Evolutionary conservation across 2,888 invertebrate genomes (phyloP).

Genomic region (Agriopis leucophaearia): DNA sequence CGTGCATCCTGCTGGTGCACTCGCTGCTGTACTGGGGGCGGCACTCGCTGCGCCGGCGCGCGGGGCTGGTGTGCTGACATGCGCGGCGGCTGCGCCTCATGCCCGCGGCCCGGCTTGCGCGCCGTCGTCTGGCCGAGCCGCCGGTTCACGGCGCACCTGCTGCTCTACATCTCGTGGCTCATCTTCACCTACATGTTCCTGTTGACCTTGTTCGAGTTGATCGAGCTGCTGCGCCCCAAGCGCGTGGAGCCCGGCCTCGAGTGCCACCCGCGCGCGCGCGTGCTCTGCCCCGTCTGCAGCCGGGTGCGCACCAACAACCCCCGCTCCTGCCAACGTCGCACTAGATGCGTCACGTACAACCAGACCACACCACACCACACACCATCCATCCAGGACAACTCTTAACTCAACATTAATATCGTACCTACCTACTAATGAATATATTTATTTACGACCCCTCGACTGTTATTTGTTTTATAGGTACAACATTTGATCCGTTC

Average conservation of each 20-base stretch:
- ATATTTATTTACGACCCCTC: too few relatives aligned
- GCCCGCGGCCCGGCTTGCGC: constrained; percentile 32
- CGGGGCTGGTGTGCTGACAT: constrained; percentile 11
- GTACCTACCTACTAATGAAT: too few relatives aligned
- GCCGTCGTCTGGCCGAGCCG: constrained; percentile 50
- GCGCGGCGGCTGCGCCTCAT: constrained; percentile 14
- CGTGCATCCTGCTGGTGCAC: constrained; percentile 64
- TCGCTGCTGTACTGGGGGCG: constrained; percentile 68
- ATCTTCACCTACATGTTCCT: constrained; percentile 62
- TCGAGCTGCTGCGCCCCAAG: constrained; percentile 64
- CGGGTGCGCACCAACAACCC: not conserved
- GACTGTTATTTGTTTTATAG: too few relatives aligned
- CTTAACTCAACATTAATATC: too few relatives aligned
- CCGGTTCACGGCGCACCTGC: constrained; percentile 48
- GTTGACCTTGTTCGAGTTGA: constrained; percentile 62
- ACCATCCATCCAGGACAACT: too few relatives aligned
- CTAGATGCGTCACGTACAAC: not conserved
- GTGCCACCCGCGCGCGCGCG: constrained; percentile 17
- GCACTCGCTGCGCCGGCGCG: constrained; percentile 52
- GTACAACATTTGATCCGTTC: too few relatives aligned
- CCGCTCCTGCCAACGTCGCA: not conserved
- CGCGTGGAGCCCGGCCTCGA: constrained; percentile 23
- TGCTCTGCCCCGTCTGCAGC: constrained; percentile 21
- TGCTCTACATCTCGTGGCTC: constrained; percentile 57
- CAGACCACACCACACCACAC: too few relatives aligned